Conservation (phyloP, 2,797 vertebrate species). For the Trachops cirrhosus region DNA sequence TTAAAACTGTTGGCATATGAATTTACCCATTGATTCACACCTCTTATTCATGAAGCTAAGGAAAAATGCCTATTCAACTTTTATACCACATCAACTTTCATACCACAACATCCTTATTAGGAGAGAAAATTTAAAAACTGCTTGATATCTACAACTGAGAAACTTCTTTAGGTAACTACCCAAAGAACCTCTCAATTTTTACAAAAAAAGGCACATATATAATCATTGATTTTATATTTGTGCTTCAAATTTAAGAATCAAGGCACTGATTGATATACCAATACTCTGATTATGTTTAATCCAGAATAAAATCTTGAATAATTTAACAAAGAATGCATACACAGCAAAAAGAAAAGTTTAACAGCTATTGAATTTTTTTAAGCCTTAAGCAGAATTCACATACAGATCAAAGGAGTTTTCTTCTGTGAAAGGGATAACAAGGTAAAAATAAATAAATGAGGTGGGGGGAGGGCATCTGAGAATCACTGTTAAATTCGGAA, state of each 20-base stretch:
- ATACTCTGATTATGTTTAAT: constrained; percentile 48
- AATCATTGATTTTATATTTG: constrained; percentile 12
- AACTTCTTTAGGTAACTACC: neutral
- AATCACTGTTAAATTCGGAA: neutral
- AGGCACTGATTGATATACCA: constrained; percentile 2
- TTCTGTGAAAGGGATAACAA: constrained; percentile 13
- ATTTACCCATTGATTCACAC: neutral
- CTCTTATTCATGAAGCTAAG: neutral
- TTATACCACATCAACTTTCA: neutral
- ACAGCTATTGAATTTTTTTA: constrained; percentile 55
- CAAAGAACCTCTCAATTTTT: neutral
- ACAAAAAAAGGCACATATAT: neutral
- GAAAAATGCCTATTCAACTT: neutral
- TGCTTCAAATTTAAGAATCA: constrained; percentile 18
- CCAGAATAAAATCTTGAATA: constrained; percentile 36
- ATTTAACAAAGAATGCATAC: constrained; percentile 47
- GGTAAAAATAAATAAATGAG: neutral
- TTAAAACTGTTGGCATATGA: neutral
- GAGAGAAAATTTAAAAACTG: neutral
- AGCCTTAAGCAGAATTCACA: constrained; percentile 48
- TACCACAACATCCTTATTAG: neutral
- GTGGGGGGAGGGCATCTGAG: neutral
- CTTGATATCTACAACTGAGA: neutral
- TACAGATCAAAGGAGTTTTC: constrained; percentile 48
- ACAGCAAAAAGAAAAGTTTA: constrained; percentile 49